A percentile compares a stretch with the other conserved stretches of the same genome.
These are phyloP conservation scores for Poliocrania exsul DNA, from an alignment of 2,797 vertebrate genomes.

Conservation along the genomic window DNA sequence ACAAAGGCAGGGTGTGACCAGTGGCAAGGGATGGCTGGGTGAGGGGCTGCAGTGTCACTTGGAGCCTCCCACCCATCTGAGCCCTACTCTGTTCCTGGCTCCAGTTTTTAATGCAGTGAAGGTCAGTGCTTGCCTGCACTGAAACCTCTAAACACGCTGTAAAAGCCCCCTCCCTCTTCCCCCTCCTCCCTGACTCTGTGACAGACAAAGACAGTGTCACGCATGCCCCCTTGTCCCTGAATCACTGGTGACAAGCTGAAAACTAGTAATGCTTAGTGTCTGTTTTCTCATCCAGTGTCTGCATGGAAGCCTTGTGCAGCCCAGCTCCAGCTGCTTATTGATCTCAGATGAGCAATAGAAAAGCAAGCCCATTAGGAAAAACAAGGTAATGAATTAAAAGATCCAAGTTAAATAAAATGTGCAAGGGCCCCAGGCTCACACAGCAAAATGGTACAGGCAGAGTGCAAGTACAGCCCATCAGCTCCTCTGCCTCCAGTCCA, in stretches of 20 bases:
- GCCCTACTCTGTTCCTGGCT: background rate
- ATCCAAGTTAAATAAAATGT: slow-evolving; percentile 35
- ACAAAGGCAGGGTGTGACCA: slow-evolving; percentile 6
- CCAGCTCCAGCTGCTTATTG: background rate
- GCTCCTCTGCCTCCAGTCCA: background rate
- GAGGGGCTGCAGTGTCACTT: background rate
- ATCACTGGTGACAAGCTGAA: background rate
- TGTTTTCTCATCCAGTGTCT: background rate
- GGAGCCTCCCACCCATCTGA: background rate
- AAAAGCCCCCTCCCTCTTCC: background rate
- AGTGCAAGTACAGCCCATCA: background rate
- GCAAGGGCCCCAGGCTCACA: background rate
- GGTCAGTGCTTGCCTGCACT: background rate
- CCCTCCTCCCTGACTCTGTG: background rate
- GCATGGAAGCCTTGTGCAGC: background rate
- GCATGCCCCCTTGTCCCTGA: background rate
- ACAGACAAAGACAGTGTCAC: slow-evolving; percentile 29
- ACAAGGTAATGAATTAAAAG: slow-evolving; percentile 46
- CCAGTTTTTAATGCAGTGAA: background rate
- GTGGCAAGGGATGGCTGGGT: background rate
- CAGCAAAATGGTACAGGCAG: background rate
- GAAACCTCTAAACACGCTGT: background rate
- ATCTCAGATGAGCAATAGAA: slow-evolving; percentile 2
- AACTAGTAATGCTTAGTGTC: background rate
- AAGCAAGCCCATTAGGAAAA: slow-evolving; percentile 19